Base-by-base conservation (phyloP, 2,797 vertebrate genomes). In the Triplophysa yarkandensis region DNA sequence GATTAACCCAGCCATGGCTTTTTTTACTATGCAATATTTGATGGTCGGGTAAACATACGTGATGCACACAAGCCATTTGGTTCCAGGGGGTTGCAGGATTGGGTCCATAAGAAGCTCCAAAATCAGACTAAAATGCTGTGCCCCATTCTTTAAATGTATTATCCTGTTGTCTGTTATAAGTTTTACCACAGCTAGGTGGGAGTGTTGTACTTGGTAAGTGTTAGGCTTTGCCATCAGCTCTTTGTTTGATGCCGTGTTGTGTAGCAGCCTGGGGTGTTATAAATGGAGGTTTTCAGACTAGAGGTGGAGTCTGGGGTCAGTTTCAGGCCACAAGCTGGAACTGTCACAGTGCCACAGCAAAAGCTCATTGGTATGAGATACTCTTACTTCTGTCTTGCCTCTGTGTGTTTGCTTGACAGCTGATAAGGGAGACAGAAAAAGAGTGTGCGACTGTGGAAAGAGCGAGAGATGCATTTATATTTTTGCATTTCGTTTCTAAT, bases 291-390 rank as follows among this genome's bases (percentile, higher is more conserved):
- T 63, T 78, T 72, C 43, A 73, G 65, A 44, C 66, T 61, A 39
- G 58, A 57, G 70, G 57, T 55, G 36, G 34, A 60, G 34, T 48
- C 77, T 64, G 48, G 58, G 71, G 71, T 64, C 58, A 74, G 28
- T 74, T 46, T 61, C 21, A 62, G 78, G 68, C 68, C 57, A 76
- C 52, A 60, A 72, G 68, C 78, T 68, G 64, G 36, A 76, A 46
- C 54, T 66, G 69, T 66, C 74, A 57, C 25, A 52, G 62, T 46
- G 55, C 62, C 62, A 72, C 30, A 63, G 36, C 41, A 34, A 43
- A 36, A 48, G 58, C 70, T 74, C 68, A 76, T 68, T 68, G 67
- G 62, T 72, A 71, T 80, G 62, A 67, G 67, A 79, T 52, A 43
- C 60, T 34, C 13, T 66, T 34, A 32, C 62, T 55, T 52, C 32